A percentile compares a stretch with the other conserved stretches of the same genome.
These are phyloP conservation scores for Drosophila algonquin DNA, from an alignment of 2,888 invertebrate species.

Conservation along the genomic window DNA sequence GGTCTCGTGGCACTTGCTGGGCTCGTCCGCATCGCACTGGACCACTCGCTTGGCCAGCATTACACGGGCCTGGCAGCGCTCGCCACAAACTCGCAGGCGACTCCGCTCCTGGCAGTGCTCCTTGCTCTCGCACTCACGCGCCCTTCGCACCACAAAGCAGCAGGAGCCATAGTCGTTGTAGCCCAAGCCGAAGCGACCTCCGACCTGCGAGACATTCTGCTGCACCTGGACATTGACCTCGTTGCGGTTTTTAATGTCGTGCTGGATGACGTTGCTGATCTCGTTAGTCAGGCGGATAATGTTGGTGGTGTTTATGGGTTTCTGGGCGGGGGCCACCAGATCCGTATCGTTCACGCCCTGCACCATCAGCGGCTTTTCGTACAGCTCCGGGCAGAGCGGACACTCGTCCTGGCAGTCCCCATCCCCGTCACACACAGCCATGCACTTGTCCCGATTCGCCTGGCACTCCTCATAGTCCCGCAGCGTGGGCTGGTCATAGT, in stretches of 20 bases:
- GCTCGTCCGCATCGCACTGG: constrained; percentile 56
- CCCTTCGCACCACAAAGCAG: constrained; percentile 73
- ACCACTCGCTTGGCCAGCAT: constrained; percentile 73
- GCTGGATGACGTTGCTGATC: constrained; percentile 78
- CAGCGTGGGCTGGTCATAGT: constrained; percentile 78
- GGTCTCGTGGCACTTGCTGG: constrained; percentile 60
- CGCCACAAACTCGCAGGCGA: constrained; percentile 77
- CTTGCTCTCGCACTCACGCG: constrained; percentile 58
- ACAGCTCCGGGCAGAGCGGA: constrained; percentile 75
- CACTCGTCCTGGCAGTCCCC: constrained; percentile 62
- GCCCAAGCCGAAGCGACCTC: constrained; percentile 82
- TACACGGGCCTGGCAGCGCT: constrained; percentile 77
- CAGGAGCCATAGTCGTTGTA: constrained; percentile 80
- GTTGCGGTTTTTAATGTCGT: constrained; percentile 70
- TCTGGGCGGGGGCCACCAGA: constrained; percentile 42
- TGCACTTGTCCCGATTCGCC: constrained; percentile 63
- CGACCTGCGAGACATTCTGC: constrained; percentile 77
- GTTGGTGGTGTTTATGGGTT: constrained; percentile 75
- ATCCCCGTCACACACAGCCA: constrained; percentile 48
- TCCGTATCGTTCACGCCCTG: constrained; percentile 80
- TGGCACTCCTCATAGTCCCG: constrained; percentile 74
- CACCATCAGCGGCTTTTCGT: constrained; percentile 71
- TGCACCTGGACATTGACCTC: constrained; percentile 78
- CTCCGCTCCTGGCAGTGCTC: constrained; percentile 66
- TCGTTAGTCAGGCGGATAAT: constrained; percentile 78